Evolutionary conservation across 2,113 vertebrate species (phyloP).

Genomic region (Accipiter virgatus): DNA sequence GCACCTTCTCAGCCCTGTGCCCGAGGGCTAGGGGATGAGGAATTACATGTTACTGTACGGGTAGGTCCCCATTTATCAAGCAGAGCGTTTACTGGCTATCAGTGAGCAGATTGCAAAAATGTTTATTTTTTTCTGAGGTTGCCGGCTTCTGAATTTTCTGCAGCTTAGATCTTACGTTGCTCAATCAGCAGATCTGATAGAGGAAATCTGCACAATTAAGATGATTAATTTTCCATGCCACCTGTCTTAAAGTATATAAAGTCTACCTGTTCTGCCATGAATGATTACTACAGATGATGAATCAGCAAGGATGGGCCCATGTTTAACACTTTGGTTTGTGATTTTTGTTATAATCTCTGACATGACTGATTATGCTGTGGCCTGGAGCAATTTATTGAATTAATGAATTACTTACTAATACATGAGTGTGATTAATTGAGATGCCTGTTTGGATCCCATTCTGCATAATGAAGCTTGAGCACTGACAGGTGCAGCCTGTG

Average conservation of each 20-base stretch:
- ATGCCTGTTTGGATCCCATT: conserved; percentile 62
- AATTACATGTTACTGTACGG: neutral
- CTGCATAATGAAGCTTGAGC: conserved; percentile 56
- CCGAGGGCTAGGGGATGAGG: neutral
- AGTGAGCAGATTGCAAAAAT: neutral
- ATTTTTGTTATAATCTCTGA: conserved; percentile 64
- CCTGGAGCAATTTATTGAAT: conserved; percentile 68
- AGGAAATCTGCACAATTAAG: conserved; percentile 62
- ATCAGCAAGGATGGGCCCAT: conserved; percentile 62
- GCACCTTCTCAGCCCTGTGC: neutral
- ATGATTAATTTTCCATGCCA: conserved; percentile 59
- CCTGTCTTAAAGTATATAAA: conserved; percentile 50
- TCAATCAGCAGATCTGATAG: conserved; percentile 39
- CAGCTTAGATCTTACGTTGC: neutral
- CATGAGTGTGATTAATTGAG: conserved; percentile 69
- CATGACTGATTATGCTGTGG: conserved; percentile 65
- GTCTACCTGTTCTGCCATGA: conserved; percentile 49
- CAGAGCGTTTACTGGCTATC: neutral
- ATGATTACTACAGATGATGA: conserved; percentile 62
- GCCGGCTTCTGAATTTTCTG: conserved; percentile 19
- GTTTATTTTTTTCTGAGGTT: conserved; percentile 26
- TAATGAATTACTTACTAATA: conserved; percentile 74
- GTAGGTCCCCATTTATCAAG: conserved; percentile 3
- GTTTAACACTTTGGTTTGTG: conserved; percentile 66
- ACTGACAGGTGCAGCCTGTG: conserved; percentile 47